Base-by-base conservation (phyloP, 2,113 vertebrate genomes). In the Pterophyllum scalare region DNA sequence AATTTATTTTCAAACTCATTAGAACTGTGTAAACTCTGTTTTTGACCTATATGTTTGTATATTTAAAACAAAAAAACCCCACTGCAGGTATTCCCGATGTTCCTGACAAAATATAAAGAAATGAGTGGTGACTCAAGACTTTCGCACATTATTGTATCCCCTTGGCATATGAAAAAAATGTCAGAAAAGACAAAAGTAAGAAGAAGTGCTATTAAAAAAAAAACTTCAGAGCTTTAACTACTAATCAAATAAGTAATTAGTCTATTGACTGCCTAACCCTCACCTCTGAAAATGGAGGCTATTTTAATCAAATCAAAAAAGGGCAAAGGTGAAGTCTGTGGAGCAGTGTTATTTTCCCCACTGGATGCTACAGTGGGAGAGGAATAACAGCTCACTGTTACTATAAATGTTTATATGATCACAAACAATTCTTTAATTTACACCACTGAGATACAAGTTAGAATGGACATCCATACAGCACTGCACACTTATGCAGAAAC, bases 401-500 rank as follows among this genome's bases (percentile, higher is more conserved):
- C 31, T 67, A 56, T 20, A 28, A 31, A 61, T 38, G 7, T 22
- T 78, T 22, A 49, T 19, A 46, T 54, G 24, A 82, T 54, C 52
- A 24, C 58, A 74, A 54, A 49, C n/a, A 6, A 33, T n/a, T 82
- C 40, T 59, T 28, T 0, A 0, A 70, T 52, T 70, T 70, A 28
- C 12, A 40, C 28, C 17, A 4, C 54, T 54, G 15, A 58, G 22
- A 56, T 33, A 13, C 6, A 43, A 40, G 31, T 33, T 33, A 14
- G 17, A 72, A 72, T 3, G 1, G 58, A 26, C 26, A 6, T 14
- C 26, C 14, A 6, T 9, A 75, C 54, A 67, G 24, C 8, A 22
- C 59, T 38, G n/a, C 77, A 81, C 35, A 62, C 35, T 60, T 12
- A 12, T 35, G 57, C 14, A 46, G 26, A 85, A 81, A 77, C 49